Base-by-base conservation (phyloP, 2,888 invertebrate species). In the Crossocerus cetratus region DNA sequence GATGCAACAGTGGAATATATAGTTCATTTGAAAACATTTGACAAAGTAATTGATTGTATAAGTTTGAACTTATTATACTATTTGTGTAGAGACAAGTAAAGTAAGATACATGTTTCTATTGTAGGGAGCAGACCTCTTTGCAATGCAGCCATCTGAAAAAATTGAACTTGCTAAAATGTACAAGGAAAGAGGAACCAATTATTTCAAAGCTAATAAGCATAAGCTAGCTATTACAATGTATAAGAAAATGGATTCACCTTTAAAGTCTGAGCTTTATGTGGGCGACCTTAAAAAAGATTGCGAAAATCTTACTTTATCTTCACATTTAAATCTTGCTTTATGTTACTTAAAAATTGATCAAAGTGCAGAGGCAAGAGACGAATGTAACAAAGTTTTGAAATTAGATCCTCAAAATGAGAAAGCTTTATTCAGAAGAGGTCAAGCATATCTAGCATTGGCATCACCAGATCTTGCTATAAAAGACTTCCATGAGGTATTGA, bases 111-210 rank as follows among this genome's bases (percentile, higher is more conserved):
- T 57, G 65, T 59, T 59, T 32, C 53, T 62, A 58, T 84, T 84
- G 18, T 90, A 95, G 93, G 93, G 93, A 0, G 95, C 95, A 82
- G 96, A 96, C 80, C 90, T 92, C 57, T 99, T 98, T 98, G 93
- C 95, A 55, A 92, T 99, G 92, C 94, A 96, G 72, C 92, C 92
- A 0, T 90, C 92, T 0, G 96, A 98, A 89, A 96, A 96, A 87
- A 82, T 99, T 4, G 95, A 95, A 69, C 96, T 96, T 86, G 94
- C 96, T 0, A 94, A 94, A 88, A 91, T 95, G 14, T 95, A 94
- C 77, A 99, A 99, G 91, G 95, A 96, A 74, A 98, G 96, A 87
- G 99, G 98, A 57, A 98, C 97, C 0, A 93, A 93, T 59, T 98
- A 96, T 89, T 97, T 98, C 86, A 97, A 97, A 90, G 92, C 92